Evolutionary conservation across 2,113 vertebrate genomes (phyloP), one percentile per base, ranked within the genome.

Genomic region (Tursiops truncatus): DNA sequence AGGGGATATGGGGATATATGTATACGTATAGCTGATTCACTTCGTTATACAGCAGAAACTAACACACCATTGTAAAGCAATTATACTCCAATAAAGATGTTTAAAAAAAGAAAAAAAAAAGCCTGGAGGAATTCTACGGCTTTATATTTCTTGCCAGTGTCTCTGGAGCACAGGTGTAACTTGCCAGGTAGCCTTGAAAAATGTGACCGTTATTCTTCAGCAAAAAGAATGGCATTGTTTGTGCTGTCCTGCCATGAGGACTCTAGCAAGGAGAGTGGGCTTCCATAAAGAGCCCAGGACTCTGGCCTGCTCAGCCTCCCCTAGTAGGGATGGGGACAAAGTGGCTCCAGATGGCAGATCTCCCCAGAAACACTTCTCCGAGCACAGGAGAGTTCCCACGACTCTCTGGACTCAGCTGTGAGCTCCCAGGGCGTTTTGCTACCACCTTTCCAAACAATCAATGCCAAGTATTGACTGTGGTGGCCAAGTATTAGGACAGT

Each of bases 181-280:
- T 94, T 80, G 65, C 70, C 50, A 65, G 58, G 44, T 58, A 74
- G 18, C 38, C 68, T 96, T 76, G 60, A 87, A 62, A 97, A 86
- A 67, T 70, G 20, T 58, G 8, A 38, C 41, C 2, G 1, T 96
- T 73, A 82, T 38, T 86, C 38, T 56, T 20, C n/a, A 87, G 60
- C 41, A 53, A 44, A 41, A 67, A 67, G 18, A 70, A 74, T n/a
- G 33, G 12, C 5, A 2, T 25, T 44, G 56, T 95, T 91, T 74
- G 15, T 58, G 23, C 65, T 70, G 41, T 15, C 28, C 17, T 86
- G 62, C 38, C n/a, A 2, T 0, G 26, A 65, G 38, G 18, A 83
- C 36, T 21, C n/a, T 41, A 23, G 28, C 31, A 21, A 33, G 79
- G 83, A 81, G 36, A 33, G 13, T 26, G 2, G 47, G 26, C 60